A percentile compares a stretch with the other conserved stretches of the same genome.
Evolutionary conservation across 2,888 invertebrate species (phyloP).

Genomic region (Megaustenia siamemsis): DNA sequence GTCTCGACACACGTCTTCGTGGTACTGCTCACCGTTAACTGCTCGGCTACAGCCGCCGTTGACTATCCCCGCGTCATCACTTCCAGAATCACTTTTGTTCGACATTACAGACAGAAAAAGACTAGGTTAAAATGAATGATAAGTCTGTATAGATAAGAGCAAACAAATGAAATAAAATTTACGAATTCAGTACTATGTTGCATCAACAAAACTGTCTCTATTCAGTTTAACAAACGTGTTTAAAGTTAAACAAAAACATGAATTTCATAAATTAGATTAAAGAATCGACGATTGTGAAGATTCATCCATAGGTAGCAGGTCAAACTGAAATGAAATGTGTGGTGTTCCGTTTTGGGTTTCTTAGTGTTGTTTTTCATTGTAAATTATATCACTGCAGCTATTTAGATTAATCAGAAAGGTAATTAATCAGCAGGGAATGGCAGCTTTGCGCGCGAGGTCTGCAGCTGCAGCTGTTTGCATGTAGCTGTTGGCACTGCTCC

Average conservation of each 20-base stretch:
- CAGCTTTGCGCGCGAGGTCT: not conserved
- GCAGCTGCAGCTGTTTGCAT: constrained; percentile 16
- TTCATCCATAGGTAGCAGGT: too few species aligned
- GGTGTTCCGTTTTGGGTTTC: too few species aligned
- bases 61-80: constrained; percentile 61
- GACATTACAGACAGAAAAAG: constrained; percentile 63
- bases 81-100: constrained; percentile 73
- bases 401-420: too few species aligned
- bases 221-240: too few species aligned
- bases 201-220: too few species aligned
- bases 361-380: too few species aligned
- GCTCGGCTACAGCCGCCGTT: constrained; percentile 38
- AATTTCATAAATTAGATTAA: too few species aligned
- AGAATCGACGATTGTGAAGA: too few species aligned
- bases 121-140: not conserved
- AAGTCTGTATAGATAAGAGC: not conserved
- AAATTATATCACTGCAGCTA: too few species aligned
- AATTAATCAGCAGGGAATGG: not conserved
- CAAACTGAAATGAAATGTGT: too few species aligned
- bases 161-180: not conserved
- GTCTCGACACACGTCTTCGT: constrained; percentile 83
- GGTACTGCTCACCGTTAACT: constrained; percentile 58
- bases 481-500: constrained; percentile 9
- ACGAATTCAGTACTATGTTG: too few species aligned
- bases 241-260: too few species aligned